phyloP scores from a whole-genome alignment of 2,797 vertebrate genomes.

The Setipinna tenuifilis region DNA sequence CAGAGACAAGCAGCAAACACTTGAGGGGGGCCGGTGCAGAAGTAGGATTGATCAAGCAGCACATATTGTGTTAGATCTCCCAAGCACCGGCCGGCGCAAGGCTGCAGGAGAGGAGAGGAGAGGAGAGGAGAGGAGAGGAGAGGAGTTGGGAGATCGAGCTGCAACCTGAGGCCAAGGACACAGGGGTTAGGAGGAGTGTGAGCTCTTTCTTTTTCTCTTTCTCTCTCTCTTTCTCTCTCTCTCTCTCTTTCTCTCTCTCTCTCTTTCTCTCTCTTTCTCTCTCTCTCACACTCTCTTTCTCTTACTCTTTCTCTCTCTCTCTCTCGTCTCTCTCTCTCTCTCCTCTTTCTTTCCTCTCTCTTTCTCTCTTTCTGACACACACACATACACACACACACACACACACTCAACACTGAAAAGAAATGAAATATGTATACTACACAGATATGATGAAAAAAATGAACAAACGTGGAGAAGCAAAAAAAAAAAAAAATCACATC shows the following conservation, averaged over 20 bases:
- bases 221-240: no score
- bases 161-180: conserved; percentile 17
- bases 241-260: no score
- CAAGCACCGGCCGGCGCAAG: conserved; percentile 5
- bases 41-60: conserved; percentile 54
- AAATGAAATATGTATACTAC: background rate
- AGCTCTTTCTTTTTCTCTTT: no score
- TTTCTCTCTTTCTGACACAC: no score
- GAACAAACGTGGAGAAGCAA: background rate
- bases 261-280: no score
- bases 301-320: no score
- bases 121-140: no score
- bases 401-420: background rate
- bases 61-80: conserved; percentile 35
- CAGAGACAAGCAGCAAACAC: conserved; percentile 62
- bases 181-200: background rate
- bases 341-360: no score
- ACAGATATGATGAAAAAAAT: conserved; percentile 4
- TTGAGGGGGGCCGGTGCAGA: conserved; percentile 55
- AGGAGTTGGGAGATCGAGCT: conserved; percentile 29
- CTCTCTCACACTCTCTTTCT: no score
- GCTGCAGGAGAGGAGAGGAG: no score
- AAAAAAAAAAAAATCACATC: background rate
- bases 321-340: no score
- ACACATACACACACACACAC: background rate